Base-by-base conservation (phyloP, 2,797 vertebrate species). In the Anguilla pacifica region DNA sequence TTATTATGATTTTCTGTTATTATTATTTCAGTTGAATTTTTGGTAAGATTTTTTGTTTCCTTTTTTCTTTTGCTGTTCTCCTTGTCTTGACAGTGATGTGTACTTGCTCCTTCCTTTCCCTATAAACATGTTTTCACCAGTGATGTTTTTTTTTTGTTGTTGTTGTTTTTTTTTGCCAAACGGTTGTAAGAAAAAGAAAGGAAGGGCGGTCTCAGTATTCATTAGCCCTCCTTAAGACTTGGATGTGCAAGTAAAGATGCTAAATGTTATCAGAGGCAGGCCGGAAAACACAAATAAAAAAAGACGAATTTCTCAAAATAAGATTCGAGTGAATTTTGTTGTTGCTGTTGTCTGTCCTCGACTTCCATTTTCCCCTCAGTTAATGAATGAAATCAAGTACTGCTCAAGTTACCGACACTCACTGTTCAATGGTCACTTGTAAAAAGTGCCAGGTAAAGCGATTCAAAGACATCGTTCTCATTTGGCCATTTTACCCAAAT, bases 21-120 rank as follows among this genome's bases (percentile, higher is more conserved):
- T 94, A 72, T 46, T 84, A 77, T 92, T 94, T 93, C 94, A 94
- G 95, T 95, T 89, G 95, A 94, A 95, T 95, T 92, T 93, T 93
- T 93, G 90, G 94, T 93, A 93, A 92, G 94, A 91, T 91, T 87
- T 91, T 94, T 92, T 91, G 94, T 92, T 92, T 92, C 89, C 89
- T 92, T 91, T 94, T 93, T 39, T 90, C 90, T 90, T 86, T 89
- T 93, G 91, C 94, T 91, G 91, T 94, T 94, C 93, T 94, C 92
- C 94, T 95, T 92, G 93, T 92, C 93, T 93, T 92, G 89, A 90
- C 94, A 91, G 95, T 96, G 94, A 94, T 94, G 93, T 95, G 93
- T 94, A 93, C 94, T 95, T 88, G 67, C 89, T 91, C 46, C 17
- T 72, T 79, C 64, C 53, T 31, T 46, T 81, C 90, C 87, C 92